phyloP scores from a whole-genome alignment of 2,797 vertebrate species.

The Acropternis orthonyx region DNA sequence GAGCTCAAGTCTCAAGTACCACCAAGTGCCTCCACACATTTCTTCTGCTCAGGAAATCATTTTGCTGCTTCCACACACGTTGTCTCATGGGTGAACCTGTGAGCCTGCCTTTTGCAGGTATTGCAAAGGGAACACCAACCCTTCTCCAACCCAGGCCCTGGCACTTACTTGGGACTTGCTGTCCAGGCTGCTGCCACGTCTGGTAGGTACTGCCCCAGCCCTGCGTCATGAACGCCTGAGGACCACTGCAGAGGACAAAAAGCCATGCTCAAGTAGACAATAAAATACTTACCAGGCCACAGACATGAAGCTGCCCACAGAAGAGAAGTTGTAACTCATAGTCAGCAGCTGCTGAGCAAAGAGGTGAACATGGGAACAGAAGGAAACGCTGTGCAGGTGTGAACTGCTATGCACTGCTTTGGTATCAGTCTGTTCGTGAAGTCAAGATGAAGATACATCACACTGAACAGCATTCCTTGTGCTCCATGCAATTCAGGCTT shows the following conservation, averaged over 20 bases:
- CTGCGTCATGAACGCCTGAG: conserved; percentile 93
- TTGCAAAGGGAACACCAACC: background rate
- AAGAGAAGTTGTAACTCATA: background rate
- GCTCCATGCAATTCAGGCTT: background rate
- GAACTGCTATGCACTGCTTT: background rate
- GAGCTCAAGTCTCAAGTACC: background rate
- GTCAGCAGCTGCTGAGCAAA: background rate
- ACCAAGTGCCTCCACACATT: background rate
- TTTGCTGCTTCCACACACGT: background rate
- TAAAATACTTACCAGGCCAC: background rate
- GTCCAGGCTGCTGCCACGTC: conserved; percentile 94
- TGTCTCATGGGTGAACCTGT: background rate
- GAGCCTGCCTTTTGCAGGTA: background rate
- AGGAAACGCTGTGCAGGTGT: background rate
- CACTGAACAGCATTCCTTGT: background rate
- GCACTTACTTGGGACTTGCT: conserved; percentile 94
- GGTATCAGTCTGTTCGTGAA: background rate
- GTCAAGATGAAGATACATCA: background rate
- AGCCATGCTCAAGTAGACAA: background rate
- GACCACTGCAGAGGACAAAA: conserved; percentile 80
- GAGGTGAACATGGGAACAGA: background rate
- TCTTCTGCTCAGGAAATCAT: background rate
- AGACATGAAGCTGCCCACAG: background rate
- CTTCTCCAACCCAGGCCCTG: background rate
- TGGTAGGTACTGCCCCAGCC: conserved; percentile 96